phyloP scores from a whole-genome alignment of 2,113 vertebrate genomes.

The Glaucidium brasilianum region DNA sequence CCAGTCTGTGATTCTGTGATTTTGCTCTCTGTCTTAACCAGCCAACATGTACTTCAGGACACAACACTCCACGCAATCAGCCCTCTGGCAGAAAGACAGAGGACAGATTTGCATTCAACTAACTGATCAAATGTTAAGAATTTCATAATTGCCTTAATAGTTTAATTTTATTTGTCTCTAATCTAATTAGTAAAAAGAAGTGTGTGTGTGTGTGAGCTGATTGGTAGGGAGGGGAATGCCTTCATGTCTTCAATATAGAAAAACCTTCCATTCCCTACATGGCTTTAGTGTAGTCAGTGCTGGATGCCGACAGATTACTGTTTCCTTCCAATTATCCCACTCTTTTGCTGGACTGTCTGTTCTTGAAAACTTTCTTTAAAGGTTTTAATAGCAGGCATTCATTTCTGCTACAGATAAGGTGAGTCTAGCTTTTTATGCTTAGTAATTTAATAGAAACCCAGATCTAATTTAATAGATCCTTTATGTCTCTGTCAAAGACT shows the following conservation, averaged over 20 bases:
- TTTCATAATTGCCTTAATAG: slow-evolving; percentile 76
- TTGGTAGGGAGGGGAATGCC: slow-evolving; percentile 4
- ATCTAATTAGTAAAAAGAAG: slow-evolving; percentile 73
- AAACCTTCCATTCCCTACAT: not conserved
- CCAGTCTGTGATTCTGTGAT: not conserved
- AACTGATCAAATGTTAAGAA: slow-evolving; percentile 74
- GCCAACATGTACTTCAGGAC: slow-evolving; percentile 2
- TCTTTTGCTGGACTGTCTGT: not conserved
- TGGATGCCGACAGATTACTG: not conserved
- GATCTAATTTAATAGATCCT: slow-evolving; percentile 76
- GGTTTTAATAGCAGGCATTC: slow-evolving; percentile 74
- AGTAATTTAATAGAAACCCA: slow-evolving; percentile 72
- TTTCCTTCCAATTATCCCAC: slow-evolving; percentile 42
- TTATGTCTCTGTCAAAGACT: slow-evolving; percentile 68
- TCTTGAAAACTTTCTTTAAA: slow-evolving; percentile 58
- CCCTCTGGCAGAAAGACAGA: slow-evolving; percentile 43
- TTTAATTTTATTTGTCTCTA: slow-evolving; percentile 81
- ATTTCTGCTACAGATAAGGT: slow-evolving; percentile 77
- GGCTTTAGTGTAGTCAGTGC: not conserved
- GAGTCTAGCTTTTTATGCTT: slow-evolving; percentile 50
- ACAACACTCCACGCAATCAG: slow-evolving; percentile 14
- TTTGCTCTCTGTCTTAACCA: not conserved
- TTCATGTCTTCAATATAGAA: not conserved
- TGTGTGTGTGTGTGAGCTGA: not conserved
- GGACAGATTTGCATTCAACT: slow-evolving; percentile 70